Evolutionary conservation across 2,797 vertebrate species (phyloP).

Genomic region (Synanceia verrucosa): DNA sequence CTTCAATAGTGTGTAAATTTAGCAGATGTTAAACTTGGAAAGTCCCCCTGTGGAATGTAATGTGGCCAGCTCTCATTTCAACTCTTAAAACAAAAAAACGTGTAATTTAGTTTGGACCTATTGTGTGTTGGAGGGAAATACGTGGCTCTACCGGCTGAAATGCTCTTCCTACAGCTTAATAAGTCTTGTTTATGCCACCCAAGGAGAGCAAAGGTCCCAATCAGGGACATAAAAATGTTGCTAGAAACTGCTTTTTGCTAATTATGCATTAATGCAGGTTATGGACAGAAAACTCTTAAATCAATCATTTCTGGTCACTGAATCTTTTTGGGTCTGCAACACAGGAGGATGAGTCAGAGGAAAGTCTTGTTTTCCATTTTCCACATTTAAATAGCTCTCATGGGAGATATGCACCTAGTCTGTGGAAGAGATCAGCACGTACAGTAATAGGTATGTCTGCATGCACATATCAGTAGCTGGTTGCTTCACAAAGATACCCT

Average conservation of each 20-base stretch:
- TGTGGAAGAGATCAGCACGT: constrained; percentile 23
- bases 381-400: constrained; percentile 61
- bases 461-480: no score
- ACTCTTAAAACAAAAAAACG: constrained; percentile 7
- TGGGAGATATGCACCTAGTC: constrained; percentile 40
- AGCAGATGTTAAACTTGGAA: constrained; percentile 14
- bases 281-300: neutral
- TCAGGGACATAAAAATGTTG: neutral
- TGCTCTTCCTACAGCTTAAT: constrained; percentile 4
- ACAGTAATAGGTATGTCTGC: neutral
- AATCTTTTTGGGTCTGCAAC: neutral
- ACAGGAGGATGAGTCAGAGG: constrained; percentile 8
- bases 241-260: neutral
- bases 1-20: neutral
- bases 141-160: constrained; percentile 24
- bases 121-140: constrained; percentile 39
- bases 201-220: neutral
- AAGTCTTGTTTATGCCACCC: neutral
- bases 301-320: constrained; percentile 3
- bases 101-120: constrained; percentile 38
- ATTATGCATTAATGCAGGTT: neutral
- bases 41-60: neutral
- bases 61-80: neutral
- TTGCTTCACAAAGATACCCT: no score
- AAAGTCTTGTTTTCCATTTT: constrained; percentile 51